Conservation (phyloP, 53 echinoderm and acorn worm species). For the Zoroaster sp. region DNA sequence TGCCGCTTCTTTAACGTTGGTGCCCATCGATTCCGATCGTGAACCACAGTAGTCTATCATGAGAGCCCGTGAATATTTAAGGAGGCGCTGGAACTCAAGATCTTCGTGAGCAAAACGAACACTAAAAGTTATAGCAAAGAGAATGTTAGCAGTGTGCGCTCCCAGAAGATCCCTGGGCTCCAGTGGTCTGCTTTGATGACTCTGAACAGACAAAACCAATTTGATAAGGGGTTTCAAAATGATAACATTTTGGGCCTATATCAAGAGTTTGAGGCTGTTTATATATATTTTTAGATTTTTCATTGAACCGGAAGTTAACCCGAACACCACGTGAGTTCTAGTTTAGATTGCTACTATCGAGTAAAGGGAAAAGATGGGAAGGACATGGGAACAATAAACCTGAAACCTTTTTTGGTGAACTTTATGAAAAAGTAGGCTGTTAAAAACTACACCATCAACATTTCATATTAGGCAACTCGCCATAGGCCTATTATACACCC, state of each 20-base stretch:
- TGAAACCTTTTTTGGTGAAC: too few relatives aligned
- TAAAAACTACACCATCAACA: too few relatives aligned
- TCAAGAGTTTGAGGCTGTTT: neutral
- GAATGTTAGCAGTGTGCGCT: constrained; percentile 56
- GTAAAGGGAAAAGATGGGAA: too few relatives aligned
- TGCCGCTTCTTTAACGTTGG: neutral
- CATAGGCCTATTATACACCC: too few relatives aligned
- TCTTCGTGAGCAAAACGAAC: constrained; percentile 52
- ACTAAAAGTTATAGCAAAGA: constrained; percentile 56
- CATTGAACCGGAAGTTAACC: too few relatives aligned
- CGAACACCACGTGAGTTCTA: too few relatives aligned
- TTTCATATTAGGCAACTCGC: too few relatives aligned
- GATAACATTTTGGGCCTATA: neutral
- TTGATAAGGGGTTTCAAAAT: neutral
- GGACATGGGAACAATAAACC: too few relatives aligned
- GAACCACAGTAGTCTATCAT: constrained; percentile 11
- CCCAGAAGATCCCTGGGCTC: constrained; percentile 35
- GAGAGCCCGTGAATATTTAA: constrained; percentile 37
- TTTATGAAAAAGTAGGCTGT: too few relatives aligned
- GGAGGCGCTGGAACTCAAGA: constrained; percentile 46
- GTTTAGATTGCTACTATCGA: too few relatives aligned
- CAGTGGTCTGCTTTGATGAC: neutral
- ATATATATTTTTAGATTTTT: too few relatives aligned
- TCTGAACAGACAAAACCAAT: neutral
- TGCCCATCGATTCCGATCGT: neutral